Conservation (phyloP, 2,113 vertebrate genomes). For the Ciconia boyciana region DNA sequence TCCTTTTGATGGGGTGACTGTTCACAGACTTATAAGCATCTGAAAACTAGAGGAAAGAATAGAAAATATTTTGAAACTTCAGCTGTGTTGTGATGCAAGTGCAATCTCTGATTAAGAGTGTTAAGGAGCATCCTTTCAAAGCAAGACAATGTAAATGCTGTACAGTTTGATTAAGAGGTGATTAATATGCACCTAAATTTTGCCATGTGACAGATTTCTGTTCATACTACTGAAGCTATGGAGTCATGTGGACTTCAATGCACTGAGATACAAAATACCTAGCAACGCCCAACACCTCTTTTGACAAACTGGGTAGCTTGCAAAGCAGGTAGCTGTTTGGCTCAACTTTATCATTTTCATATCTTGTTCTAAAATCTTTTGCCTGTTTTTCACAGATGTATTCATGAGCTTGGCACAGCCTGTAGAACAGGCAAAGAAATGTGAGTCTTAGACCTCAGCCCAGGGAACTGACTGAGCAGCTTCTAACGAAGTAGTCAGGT, state of each 20-base stretch:
- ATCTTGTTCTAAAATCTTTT: not conserved
- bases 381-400: not conserved
- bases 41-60: conserved; percentile 3
- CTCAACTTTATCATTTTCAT: not conserved
- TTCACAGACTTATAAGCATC: not conserved
- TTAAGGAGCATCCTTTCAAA: not conserved
- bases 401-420: not conserved
- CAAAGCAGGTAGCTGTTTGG: not conserved
- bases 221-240: not conserved
- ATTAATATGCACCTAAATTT: not conserved
- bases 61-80: conserved; percentile 36
- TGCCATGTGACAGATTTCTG: not conserved
- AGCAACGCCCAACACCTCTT: not conserved
- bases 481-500: not conserved
- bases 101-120: not conserved
- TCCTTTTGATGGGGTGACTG: conserved; percentile 32
- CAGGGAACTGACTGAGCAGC: not conserved
- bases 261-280: not conserved
- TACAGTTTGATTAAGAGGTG: not conserved
- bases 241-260: fast-evolving
- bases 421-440: not conserved
- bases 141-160: not conserved
- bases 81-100: not conserved
- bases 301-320: not conserved
- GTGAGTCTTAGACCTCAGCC: not conserved